These are phyloP conservation scores for Eucidaris tribuloides DNA, from an alignment of 35 echinoderm and acorn worm genomes.

Conservation along the genomic window DNA sequence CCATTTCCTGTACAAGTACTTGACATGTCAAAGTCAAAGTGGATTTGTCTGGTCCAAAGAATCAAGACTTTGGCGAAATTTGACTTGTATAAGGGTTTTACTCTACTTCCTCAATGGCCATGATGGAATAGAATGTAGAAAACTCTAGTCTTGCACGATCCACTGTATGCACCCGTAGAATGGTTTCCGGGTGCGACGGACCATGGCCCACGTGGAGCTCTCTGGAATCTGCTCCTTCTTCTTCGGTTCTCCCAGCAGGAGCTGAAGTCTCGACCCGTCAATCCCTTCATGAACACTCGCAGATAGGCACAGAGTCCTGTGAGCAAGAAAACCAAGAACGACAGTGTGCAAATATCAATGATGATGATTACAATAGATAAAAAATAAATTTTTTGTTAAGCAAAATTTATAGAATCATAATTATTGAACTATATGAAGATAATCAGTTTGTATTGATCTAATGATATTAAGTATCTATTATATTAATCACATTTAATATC, in stretches of 20 bases:
- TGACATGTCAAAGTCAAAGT: too few relatives aligned
- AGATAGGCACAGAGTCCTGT: constrained; percentile 74
- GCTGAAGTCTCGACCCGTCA: constrained; percentile 64
- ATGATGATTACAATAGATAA: too few relatives aligned
- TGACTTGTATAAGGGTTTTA: too few relatives aligned
- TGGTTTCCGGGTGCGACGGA: constrained; percentile 70
- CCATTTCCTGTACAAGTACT: too few relatives aligned
- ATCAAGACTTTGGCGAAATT: too few relatives aligned
- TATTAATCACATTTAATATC: too few relatives aligned
- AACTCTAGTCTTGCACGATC: constrained; percentile 47
- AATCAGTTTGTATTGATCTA: too few relatives aligned
- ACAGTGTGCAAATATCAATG: background rate
- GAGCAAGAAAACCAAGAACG: background rate
- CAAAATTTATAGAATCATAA: too few relatives aligned
- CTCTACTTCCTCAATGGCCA: constrained; percentile 57
- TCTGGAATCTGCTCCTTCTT: constrained; percentile 47
- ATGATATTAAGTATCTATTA: too few relatives aligned
- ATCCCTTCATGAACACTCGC: constrained; percentile 55
- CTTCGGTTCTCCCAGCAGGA: constrained; percentile 69
- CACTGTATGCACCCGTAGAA: constrained; percentile 58
- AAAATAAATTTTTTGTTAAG: too few relatives aligned
- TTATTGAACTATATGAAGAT: too few relatives aligned
- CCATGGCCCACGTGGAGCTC: constrained; percentile 73
- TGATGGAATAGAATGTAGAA: constrained; percentile 87
- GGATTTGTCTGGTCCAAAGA: too few relatives aligned